Base-by-base conservation (phyloP, 2,797 vertebrate genomes). In the Valencia hispanica region DNA sequence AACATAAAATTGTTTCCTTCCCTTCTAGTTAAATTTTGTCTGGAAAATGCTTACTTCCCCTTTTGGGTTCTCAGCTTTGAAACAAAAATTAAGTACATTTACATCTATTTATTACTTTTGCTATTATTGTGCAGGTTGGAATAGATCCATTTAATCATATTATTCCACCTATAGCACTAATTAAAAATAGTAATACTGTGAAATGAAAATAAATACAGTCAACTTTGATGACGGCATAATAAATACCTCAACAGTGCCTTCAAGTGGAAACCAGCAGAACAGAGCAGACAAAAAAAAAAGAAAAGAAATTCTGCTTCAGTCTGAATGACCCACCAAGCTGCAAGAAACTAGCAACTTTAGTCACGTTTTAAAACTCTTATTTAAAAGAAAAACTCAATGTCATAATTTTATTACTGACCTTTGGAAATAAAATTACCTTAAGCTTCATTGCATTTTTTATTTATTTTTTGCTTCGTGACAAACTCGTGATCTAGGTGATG, bases 171-270 rank as follows among this genome's bases (percentile, higher is more conserved):
- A 2, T 0, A 51, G 9, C 22, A 22, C 50, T 72, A 32, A 57
- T 4, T 43, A 41, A 39, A 39, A 50, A 32, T 27, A 53, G 10
- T 51, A 53, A 25, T 50, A 17, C 27, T 48, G 12, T 27, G 27
- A 11, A 50, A 41, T 32, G 17, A 66, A 36, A 3, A 36, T 11
- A 55, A 47, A 39, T 39, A 27, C 22, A 0, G 0, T 2, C 9
- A 50, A 65, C 25, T 6, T 22, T 22, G 27, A 34, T n/a, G 25
- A 27, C n/a, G 25, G 27, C 48, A 27, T 18, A 27, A 57, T 73
- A 55, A 66, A 86, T 59, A 74, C 20, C 59, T 76, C 84, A 89
- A 94, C 83, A 94, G 86, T 83, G 91, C 93, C 94, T 85, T 81
- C 95, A 85, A 86, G 86, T 91, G 95, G 93, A 87, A 32, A 73